These are phyloP conservation scores for Drosophila chauvacae DNA, from an alignment of 1,140 invertebrate species.

Conservation along the genomic window DNA sequence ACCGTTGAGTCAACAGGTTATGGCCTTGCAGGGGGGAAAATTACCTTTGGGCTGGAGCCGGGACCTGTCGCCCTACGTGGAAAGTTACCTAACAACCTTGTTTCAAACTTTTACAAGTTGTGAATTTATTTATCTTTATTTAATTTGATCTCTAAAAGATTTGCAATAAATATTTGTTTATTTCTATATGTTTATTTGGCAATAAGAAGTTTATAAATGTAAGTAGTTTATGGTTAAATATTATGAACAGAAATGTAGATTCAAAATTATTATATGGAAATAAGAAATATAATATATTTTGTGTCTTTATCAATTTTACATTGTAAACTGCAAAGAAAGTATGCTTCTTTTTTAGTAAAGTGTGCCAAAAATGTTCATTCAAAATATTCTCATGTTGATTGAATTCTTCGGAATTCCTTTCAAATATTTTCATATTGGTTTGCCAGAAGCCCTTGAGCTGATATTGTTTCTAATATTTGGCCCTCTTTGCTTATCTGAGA, in stretches of 20 bases:
- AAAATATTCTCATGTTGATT: not conserved
- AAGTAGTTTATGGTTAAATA: not conserved
- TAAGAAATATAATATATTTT: too few species aligned
- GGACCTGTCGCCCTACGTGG: not conserved
- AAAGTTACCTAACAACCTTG: constrained; percentile 31
- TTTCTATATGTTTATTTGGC: not conserved
- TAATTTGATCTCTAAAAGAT: not conserved
- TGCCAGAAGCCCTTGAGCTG: not conserved
- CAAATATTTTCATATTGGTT: not conserved
- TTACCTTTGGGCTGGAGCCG: not conserved
- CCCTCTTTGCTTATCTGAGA: constrained; percentile 12
- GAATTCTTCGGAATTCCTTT: too few species aligned
- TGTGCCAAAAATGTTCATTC: too few species aligned
- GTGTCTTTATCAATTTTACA: too few species aligned
- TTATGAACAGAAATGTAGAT: not conserved
- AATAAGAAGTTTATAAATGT: too few species aligned
- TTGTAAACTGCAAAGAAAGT: too few species aligned
- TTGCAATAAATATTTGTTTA: too few species aligned
- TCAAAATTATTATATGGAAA: not conserved
- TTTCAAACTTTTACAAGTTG: constrained; percentile 1
- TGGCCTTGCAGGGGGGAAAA: not conserved
- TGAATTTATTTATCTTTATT: not conserved
- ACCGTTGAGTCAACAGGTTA: constrained; percentile 43
- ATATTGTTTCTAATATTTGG: not conserved
- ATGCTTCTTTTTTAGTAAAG: too few species aligned